phyloP scores from a whole-genome alignment of 1,140 invertebrate species.

The Paralvinella palmiformis region DNA sequence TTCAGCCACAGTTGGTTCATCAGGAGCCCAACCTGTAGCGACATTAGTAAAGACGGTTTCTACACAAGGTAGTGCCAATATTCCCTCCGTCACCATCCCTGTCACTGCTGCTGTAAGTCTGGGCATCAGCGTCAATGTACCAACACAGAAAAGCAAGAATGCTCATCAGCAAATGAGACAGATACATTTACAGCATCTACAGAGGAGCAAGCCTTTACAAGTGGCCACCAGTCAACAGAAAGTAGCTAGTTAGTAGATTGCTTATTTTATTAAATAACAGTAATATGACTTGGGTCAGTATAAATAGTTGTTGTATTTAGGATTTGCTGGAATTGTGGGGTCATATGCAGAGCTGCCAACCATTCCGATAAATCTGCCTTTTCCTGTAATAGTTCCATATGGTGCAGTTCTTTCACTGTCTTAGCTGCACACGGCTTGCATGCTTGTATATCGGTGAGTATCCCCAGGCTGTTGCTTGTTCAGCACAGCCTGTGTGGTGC shows the following conservation, averaged over 20 bases:
- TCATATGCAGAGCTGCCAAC: not conserved
- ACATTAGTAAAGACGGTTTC: constrained; percentile 59
- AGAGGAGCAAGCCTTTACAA: constrained; percentile 54
- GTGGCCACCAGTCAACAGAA: constrained; percentile 60
- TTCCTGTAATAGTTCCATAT: not conserved
- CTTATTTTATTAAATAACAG: not conserved
- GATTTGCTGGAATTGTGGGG: not conserved
- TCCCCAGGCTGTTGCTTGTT: too few species aligned
- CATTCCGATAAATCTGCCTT: not conserved
- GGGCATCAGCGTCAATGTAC: constrained; percentile 29
- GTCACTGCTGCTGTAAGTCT: constrained; percentile 28
- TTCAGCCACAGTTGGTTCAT: constrained; percentile 36
- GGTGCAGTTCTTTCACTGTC: not conserved
- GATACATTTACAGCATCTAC: constrained; percentile 54
- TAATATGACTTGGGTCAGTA: not conserved
- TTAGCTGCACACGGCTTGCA: too few species aligned
- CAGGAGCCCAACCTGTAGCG: constrained; percentile 50
- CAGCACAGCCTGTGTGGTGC: too few species aligned
- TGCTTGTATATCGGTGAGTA: too few species aligned
- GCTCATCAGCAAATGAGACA: constrained; percentile 16
- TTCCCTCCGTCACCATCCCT: constrained; percentile 35
- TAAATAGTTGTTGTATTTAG: not conserved
- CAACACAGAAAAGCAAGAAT: constrained; percentile 21
- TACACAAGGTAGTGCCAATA: constrained; percentile 28
- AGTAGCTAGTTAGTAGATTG: not conserved